Evolutionary conservation across 2,797 vertebrate species (phyloP).

Genomic region (Bovichtus variegatus): DNA sequence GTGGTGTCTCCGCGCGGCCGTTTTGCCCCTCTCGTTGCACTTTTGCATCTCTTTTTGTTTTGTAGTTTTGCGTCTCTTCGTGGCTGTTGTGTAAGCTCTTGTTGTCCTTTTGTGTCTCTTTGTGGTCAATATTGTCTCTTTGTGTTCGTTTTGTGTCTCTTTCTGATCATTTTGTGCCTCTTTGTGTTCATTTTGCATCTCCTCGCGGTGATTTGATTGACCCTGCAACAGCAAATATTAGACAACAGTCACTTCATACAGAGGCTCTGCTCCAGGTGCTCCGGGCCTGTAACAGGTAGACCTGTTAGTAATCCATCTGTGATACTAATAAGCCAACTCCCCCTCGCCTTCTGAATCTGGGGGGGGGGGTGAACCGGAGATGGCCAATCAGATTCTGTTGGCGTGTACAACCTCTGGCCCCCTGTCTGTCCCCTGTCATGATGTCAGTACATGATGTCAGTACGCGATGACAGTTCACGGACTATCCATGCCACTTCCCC

Average conservation of each 20-base stretch:
- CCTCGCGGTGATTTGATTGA: background rate
- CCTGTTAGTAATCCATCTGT: slow-evolving; percentile 12
- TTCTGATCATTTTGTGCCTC: background rate
- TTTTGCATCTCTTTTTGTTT: background rate
- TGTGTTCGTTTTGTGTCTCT: background rate
- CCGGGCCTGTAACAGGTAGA: background rate
- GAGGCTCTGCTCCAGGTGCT: background rate
- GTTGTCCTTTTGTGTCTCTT: background rate
- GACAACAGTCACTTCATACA: background rate
- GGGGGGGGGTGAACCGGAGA: background rate
- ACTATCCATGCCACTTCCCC: slow-evolving; percentile 30
- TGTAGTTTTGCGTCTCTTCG: background rate
- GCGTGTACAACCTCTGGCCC: background rate
- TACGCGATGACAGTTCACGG: slow-evolving; percentile 33
- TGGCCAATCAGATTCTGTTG: slow-evolving; percentile 8
- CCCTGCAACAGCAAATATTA: background rate
- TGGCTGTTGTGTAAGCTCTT: background rate
- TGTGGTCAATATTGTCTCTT: background rate
- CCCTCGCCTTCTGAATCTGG: slow-evolving; percentile 8
- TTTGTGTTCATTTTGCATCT: background rate
- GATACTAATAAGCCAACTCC: slow-evolving; percentile 25
- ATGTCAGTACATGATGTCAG: slow-evolving; percentile 33
- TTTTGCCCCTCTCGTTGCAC: background rate
- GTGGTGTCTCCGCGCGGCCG: background rate
- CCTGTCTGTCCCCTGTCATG: slow-evolving; percentile 19